phyloP scores from a whole-genome alignment of 35 echinoderm and acorn worm genomes.

The Lytechinus variegatus region DNA sequence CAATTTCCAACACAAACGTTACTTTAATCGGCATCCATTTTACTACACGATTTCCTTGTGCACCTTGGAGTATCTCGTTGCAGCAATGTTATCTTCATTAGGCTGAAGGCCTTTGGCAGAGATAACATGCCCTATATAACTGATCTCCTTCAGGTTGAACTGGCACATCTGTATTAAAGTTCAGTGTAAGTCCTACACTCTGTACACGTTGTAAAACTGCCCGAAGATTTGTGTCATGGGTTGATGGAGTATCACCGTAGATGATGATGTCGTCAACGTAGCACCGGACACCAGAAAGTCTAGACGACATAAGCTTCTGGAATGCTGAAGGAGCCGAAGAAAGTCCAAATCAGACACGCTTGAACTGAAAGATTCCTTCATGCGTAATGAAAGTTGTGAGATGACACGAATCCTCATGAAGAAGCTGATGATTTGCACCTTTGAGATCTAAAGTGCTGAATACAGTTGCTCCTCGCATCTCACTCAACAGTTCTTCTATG shows the following conservation, averaged over 20 bases:
- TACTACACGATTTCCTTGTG: too few relatives aligned
- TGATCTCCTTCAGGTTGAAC: constrained; percentile 31
- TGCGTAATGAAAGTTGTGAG: constrained; percentile 66
- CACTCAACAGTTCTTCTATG: too few relatives aligned
- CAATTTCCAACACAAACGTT: too few relatives aligned
- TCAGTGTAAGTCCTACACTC: constrained; percentile 31
- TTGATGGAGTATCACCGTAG: too few relatives aligned
- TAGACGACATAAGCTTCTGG: too few relatives aligned
- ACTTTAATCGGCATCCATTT: too few relatives aligned
- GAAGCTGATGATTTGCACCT: constrained; percentile 59
- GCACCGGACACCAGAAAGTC: too few relatives aligned
- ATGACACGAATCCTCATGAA: constrained; percentile 38
- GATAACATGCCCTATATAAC: constrained; percentile 56
- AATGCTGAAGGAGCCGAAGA: too few relatives aligned
- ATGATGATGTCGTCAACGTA: too few relatives aligned
- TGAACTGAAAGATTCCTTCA: constrained; percentile 54
- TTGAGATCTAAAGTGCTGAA: constrained; percentile 53
- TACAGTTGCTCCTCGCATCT: not conserved
- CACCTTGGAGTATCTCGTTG: constrained; percentile 13
- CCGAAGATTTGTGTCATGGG: too few relatives aligned
- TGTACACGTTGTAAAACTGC: too few relatives aligned
- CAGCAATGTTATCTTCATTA: constrained; percentile 2
- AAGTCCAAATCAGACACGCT: constrained; percentile 52
- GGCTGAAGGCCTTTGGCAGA: constrained; percentile 42
- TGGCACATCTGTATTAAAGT: constrained; percentile 64